A percentile compares a stretch with the other conserved stretches of the same genome.
phyloP scores from a whole-genome alignment of 2,888 invertebrate species.

The Apodemia hepburni region DNA sequence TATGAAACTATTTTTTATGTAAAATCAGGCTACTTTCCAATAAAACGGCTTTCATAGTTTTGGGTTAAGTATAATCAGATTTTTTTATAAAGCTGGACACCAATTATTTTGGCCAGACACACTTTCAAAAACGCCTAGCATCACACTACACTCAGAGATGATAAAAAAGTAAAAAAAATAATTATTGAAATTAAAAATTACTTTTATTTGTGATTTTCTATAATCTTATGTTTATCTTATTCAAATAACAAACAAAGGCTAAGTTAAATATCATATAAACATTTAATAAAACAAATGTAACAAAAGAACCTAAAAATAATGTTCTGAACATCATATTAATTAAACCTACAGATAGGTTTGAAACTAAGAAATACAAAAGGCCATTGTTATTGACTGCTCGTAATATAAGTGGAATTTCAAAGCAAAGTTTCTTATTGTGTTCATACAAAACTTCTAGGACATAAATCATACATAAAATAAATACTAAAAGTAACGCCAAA shows the following conservation, averaged over 20 bases:
- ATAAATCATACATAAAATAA: conserved; percentile 76
- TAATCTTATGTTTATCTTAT: conserved; percentile 63
- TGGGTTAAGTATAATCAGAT: too few relatives aligned
- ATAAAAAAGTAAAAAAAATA: too few relatives aligned
- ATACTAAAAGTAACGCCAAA: conserved; percentile 83
- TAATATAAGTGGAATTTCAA: conserved; percentile 78
- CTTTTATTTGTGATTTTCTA: conserved; percentile 37
- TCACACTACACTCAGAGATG: too few relatives aligned
- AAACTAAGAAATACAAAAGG: conserved; percentile 89
- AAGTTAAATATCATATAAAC: conserved; percentile 75
- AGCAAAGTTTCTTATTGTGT: conserved; percentile 34
- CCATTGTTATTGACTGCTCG: conserved; percentile 90
- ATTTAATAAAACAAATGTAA: conserved; percentile 76
- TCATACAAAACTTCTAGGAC: conserved; percentile 73
- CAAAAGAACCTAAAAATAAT: conserved; percentile 53
- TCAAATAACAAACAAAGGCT: conserved; percentile 50
- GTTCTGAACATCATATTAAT: conserved; percentile 88
- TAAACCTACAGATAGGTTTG: conserved; percentile 91
- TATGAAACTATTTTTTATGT: too few relatives aligned
- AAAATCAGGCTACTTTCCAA: too few relatives aligned
- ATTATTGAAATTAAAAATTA: background rate
- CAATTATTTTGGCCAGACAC: too few relatives aligned
- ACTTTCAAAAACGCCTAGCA: too few relatives aligned
- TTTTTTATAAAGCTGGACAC: too few relatives aligned
- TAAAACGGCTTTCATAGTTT: too few relatives aligned